Percentiles rank a stretch among this genome's conserved stretches.
phyloP scores from a whole-genome alignment of 1,140 invertebrate genomes.

The Adoxophyes honmai region DNA sequence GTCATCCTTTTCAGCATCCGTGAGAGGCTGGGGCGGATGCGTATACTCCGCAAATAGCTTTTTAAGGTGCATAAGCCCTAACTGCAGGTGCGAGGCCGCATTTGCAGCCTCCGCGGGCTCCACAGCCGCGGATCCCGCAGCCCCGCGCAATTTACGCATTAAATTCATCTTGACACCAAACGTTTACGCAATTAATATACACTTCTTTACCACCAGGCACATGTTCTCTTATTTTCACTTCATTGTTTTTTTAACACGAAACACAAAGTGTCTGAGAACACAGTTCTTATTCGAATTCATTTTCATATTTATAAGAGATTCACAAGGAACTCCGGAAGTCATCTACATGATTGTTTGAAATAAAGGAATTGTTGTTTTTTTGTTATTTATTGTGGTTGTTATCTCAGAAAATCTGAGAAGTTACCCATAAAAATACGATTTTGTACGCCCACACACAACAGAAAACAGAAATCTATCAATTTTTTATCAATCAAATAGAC shows the following conservation, averaged over 20 bases:
- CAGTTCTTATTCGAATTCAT: not conserved
- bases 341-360: not conserved
- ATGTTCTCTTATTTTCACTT: not conserved
- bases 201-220: not conserved
- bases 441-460: conserved; percentile 8
- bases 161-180: conserved; percentile 83
- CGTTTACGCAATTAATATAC: not conserved
- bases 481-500: conserved; percentile 11
- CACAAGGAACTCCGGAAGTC: not conserved
- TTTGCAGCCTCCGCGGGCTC: conserved; percentile 69
- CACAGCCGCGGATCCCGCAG: conserved; percentile 62
- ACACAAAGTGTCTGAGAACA: not conserved
- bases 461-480: conserved; percentile 16
- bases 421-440: not conserved
- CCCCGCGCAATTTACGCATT: conserved; percentile 89
- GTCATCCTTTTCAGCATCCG: conserved; percentile 91
- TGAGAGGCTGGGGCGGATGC: conserved; percentile 88
- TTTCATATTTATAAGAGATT: not conserved
- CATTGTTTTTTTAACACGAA: conserved; percentile 10
- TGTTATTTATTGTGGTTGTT: too few species aligned
- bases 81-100: conserved; percentile 86
- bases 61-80: conserved; percentile 96
- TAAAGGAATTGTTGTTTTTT: too few species aligned
- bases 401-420: not conserved
- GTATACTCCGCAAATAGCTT: conserved; percentile 97